Evolutionary conservation across 2,797 vertebrate genomes (phyloP), one percentile per base, ranked within the genome.

Genomic region (Sebastes steindachneri): DNA sequence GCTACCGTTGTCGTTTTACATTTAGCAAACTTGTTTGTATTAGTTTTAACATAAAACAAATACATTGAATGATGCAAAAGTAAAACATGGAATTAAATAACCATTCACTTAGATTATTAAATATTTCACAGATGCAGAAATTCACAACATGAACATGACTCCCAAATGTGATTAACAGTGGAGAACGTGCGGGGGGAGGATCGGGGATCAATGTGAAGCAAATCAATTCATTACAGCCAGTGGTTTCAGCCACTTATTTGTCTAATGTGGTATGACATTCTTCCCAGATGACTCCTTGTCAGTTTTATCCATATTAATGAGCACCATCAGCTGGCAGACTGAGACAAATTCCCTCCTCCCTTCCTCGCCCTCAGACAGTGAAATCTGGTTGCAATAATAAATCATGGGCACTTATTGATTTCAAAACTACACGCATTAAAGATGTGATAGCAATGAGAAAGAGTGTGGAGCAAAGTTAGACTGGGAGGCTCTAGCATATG

Each of bases 201-300:
- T 48, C 17, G 58, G 69, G 75, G 80, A 86, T 92, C 87, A 83
- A 89, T 89, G 86, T 85, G 84, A 86, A 68, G 86, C 75, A 85
- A 93, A 93, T 93, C 90, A 92, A 93, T 93, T 92, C 73, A 92
- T 90, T 94, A 90, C 84, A 87, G 75, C 79, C 69, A 55, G 73
- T 77, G 82, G 88, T 92, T 92, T 89, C 88, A 94, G 89, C 85
- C 91, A 90, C 91, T 94, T 93, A 94, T 94, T 92, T 90, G 85
- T 92, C 86, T 92, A 94, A 94, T 94, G 89, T 87, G 80, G 77
- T 92, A 91, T 93, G 92, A 94, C 93, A 93, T 91, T 88, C 90
- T 80, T 93, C 91, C 89, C 90, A 79, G 89, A 91, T 91, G 93
- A 92, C 88, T 94, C 81, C 76, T 48, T 82, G 75, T 93, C 86